These are phyloP conservation scores for Morpho helenor DNA, from an alignment of 2,888 invertebrate genomes.

Conservation along the genomic window DNA sequence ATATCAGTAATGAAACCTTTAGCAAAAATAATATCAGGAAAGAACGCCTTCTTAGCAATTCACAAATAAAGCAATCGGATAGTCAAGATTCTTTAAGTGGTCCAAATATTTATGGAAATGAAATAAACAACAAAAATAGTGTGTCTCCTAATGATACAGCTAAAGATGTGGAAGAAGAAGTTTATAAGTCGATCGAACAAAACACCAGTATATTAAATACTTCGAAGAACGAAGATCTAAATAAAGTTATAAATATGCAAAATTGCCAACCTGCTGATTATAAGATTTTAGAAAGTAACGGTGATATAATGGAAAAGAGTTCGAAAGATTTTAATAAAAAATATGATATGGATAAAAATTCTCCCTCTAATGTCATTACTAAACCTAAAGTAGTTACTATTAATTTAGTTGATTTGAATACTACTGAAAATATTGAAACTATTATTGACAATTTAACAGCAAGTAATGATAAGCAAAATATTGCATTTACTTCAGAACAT, in stretches of 20 bases:
- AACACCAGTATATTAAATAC: no score
- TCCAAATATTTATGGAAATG: slow-evolving; percentile 14
- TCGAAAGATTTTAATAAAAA: neutral
- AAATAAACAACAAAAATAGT: slow-evolving; percentile 26
- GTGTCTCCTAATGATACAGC: slow-evolving; percentile 11
- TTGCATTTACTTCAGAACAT: neutral
- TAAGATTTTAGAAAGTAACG: neutral
- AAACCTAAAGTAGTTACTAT: no score
- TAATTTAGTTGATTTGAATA: no score
- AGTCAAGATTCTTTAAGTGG: slow-evolving; percentile 9
- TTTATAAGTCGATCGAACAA: no score
- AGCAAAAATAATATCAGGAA: slow-evolving; percentile 23
- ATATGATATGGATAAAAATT: neutral
- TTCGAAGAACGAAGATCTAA: no score
- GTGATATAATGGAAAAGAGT: neutral
- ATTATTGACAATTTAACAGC: neutral
- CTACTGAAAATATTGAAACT: neutral
- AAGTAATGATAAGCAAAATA: neutral
- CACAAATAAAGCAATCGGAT: neutral
- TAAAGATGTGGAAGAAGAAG: slow-evolving; percentile 18
- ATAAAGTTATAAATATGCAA: neutral
- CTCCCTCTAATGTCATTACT: neutral
- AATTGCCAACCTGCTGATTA: neutral
- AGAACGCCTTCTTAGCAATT: slow-evolving; percentile 14
- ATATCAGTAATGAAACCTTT: neutral